Conservation (phyloP, 2,888 invertebrate genomes). For the Notocelia uddmanniana region DNA sequence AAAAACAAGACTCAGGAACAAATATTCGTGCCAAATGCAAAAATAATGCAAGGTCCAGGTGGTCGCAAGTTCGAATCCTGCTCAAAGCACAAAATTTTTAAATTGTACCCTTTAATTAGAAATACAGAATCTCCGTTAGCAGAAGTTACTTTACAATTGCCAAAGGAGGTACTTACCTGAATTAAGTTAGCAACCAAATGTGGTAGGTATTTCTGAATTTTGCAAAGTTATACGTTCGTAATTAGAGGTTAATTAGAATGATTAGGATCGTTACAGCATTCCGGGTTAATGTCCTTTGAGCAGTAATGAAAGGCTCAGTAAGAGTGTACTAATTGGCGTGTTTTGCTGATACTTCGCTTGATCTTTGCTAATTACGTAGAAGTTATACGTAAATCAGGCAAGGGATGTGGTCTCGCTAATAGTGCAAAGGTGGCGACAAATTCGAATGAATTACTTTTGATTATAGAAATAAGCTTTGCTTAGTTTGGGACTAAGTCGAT, state of each 20-base stretch:
- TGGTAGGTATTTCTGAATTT: background rate
- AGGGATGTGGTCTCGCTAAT: background rate
- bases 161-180: no score
- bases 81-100: no score
- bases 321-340: conserved; percentile 15
- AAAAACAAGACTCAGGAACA: no score
- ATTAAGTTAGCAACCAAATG: background rate
- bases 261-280: conserved; percentile 15
- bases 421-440: background rate
- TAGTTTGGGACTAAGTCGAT: no score
- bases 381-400: background rate
- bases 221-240: conserved; percentile 6
- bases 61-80: no score
- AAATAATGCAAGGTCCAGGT: no score
- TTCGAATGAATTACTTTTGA: background rate
- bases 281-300: conserved; percentile 19
- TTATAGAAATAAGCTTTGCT: no score
- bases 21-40: no score
- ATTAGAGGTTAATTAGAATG: conserved; percentile 29
- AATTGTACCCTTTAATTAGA: no score
- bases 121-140: no score
- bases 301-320: conserved; percentile 8
- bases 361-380: background rate
- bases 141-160: no score
- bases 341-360: conserved; percentile 20